These are phyloP conservation scores for Microtus montanus DNA, from an alignment of 2,113 vertebrate genomes.

Conservation along the genomic window DNA sequence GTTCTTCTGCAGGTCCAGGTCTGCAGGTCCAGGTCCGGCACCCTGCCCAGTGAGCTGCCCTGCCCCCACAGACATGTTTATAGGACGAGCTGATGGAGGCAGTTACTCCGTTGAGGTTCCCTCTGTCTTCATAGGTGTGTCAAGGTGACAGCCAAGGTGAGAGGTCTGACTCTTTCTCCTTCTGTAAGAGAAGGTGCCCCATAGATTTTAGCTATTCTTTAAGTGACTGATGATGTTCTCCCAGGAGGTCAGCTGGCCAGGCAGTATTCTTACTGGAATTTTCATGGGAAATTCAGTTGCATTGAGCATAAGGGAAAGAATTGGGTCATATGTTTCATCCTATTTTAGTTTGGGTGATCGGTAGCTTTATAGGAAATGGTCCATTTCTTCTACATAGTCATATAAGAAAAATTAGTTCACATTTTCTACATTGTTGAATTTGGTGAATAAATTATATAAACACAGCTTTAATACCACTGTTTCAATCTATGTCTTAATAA, in stretches of 20 bases:
- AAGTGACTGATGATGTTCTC: background rate
- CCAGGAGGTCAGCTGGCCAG: background rate
- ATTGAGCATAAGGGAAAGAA: background rate
- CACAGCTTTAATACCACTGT: background rate
- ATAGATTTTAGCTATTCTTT: background rate
- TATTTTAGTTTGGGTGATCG: background rate
- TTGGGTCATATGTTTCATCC: background rate
- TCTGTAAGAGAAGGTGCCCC: background rate
- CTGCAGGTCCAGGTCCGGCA: background rate
- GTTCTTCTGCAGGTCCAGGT: background rate
- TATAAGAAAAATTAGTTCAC: background rate
- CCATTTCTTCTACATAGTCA: conserved; percentile 7
- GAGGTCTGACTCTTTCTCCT: background rate
- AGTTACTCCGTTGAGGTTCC: background rate
- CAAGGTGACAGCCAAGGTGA: background rate
- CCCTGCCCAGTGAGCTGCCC: background rate
- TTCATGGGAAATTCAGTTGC: background rate
- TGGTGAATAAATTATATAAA: background rate
- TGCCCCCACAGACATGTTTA: background rate
- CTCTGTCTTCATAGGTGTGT: background rate
- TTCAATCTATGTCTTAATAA: background rate
- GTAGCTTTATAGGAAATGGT: background rate
- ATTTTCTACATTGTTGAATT: background rate
- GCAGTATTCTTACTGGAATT: background rate
- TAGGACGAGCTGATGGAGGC: background rate